Conservation (phyloP, 2,797 vertebrate species). For the Phoxinus dragarum region DNA sequence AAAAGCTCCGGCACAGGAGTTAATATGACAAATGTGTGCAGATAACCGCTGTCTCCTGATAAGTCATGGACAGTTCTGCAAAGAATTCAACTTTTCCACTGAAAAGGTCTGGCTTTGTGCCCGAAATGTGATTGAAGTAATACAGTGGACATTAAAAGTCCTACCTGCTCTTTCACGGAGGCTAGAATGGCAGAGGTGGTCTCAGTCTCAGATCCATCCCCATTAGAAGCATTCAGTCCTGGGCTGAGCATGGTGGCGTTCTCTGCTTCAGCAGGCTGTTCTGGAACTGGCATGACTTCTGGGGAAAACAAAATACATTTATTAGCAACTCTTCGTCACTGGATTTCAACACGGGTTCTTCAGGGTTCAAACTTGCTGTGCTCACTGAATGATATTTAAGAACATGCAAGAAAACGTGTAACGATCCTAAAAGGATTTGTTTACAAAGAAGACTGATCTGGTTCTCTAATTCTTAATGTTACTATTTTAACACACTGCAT, state of each 20-base stretch:
- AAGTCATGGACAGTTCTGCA: background rate
- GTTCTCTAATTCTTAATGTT: background rate
- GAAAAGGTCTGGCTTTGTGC: slow-evolving; percentile 15
- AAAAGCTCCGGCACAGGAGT: slow-evolving; percentile 39
- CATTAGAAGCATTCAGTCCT: slow-evolving; percentile 90
- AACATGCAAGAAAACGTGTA: background rate
- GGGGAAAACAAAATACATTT: slow-evolving; percentile 42
- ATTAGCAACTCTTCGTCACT: background rate
- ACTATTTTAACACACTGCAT: background rate
- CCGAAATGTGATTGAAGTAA: background rate
- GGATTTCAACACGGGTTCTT: background rate
- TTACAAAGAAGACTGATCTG: background rate
- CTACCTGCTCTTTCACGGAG: slow-evolving; percentile 98
- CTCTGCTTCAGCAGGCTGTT: slow-evolving; percentile 91
- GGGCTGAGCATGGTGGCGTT: slow-evolving; percentile 92
- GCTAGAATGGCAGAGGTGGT: slow-evolving; percentile 96
- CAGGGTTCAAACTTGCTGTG: background rate
- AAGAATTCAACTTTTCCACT: background rate
- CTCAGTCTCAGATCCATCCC: slow-evolving; percentile 92
- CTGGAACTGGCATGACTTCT: slow-evolving; percentile 94
- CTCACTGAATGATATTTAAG: background rate
- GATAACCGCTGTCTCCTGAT: slow-evolving; percentile 44
- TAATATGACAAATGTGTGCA: slow-evolving; percentile 55
- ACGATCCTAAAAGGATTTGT: background rate
- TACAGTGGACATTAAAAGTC: slow-evolving; percentile 16